A percentile compares a stretch with the other conserved stretches of the same genome.
phyloP scores from a whole-genome alignment of 2,797 vertebrate genomes.

The Peromyscus aztecus region DNA sequence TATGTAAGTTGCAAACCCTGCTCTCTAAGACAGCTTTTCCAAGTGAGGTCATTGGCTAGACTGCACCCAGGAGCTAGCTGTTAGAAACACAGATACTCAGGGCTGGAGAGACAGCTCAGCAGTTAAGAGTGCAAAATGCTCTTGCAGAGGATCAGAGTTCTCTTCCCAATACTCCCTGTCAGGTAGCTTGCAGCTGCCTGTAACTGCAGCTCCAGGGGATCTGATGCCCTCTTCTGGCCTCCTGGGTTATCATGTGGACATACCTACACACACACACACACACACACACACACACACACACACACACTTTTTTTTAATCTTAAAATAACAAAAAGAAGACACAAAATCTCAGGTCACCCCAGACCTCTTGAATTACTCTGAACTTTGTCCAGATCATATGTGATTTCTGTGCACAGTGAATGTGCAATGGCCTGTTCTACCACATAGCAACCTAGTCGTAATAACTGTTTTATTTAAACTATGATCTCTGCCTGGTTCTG shows the following conservation, averaged over 20 bases:
- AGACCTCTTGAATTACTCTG: neutral
- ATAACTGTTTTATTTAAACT: neutral
- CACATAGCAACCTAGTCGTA: neutral
- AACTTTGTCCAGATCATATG: conserved; percentile 16
- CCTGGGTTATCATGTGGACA: neutral
- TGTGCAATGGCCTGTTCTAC: neutral
- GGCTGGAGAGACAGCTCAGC: neutral
- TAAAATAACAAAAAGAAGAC: neutral
- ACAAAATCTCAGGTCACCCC: neutral
- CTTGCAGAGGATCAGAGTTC: neutral
- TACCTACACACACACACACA: neutral
- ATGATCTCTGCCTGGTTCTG: conserved; percentile 23
- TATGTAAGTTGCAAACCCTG: neutral
- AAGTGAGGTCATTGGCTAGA: neutral
- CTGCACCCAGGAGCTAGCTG: neutral
- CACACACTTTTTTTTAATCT: neutral
- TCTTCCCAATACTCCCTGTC: neutral
- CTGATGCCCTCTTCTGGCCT: neutral
- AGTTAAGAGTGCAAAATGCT: neutral
- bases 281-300: neutral
- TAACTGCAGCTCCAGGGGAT: neutral
- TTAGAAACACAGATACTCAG: neutral
- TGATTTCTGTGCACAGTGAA: neutral
- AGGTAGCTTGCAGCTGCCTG: neutral
- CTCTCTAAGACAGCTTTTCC: neutral